Percentiles rank a stretch among this genome's conserved stretches.
Evolutionary conservation across 64 coral and sea anemone species (phyloP).

Genomic region (Dendrophyllia cribrosa): DNA sequence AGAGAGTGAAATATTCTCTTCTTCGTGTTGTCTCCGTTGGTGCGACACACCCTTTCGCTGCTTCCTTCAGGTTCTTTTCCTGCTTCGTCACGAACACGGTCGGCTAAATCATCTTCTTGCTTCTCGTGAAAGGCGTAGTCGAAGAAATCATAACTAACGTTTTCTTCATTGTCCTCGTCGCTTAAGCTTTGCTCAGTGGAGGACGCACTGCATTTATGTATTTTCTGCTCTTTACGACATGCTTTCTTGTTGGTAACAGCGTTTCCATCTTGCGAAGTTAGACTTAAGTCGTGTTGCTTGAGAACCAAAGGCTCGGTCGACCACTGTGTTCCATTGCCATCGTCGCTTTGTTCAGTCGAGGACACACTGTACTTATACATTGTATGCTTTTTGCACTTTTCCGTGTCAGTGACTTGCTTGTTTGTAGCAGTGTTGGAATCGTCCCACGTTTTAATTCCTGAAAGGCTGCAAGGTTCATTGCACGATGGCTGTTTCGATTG

Average conservation of each 20-base stretch:
- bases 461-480: not conserved
- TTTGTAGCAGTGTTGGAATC: no score
- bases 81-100: no score
- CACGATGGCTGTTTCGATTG: not conserved
- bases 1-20: not conserved
- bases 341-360: not conserved
- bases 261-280: not conserved
- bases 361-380: not conserved
- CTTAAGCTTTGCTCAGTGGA: not conserved
- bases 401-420: not conserved
- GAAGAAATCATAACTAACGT: no score
- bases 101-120: not conserved
- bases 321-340: not conserved
- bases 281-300: not conserved
- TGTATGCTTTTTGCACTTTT: not conserved
- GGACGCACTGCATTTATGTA: not conserved
- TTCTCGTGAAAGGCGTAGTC: not conserved
- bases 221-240: not conserved
- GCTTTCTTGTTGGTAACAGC: not conserved
- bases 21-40: not conserved
- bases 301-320: not conserved
- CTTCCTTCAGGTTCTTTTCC: not conserved
- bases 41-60: no score
- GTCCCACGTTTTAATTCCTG: not conserved
- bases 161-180: not conserved